Conservation (phyloP, 2,797 vertebrate genomes). For the Lerista edwardsae region DNA sequence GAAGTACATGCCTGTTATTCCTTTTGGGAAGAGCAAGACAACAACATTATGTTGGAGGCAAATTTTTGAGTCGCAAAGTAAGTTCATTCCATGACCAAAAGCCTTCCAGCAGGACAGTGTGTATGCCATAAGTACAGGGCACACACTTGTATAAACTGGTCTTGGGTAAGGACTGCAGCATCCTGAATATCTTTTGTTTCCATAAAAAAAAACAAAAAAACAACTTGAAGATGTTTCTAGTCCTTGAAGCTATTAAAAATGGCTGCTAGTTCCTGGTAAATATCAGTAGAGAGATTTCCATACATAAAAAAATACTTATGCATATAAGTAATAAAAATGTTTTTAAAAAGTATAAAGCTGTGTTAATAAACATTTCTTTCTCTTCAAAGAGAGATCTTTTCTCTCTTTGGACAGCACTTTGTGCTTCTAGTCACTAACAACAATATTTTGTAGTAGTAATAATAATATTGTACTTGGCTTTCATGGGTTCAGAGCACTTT, state of each 20-base stretch:
- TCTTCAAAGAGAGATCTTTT: too few relatives aligned
- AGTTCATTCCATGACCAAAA: not conserved
- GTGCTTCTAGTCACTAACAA: not conserved
- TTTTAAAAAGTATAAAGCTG: too few relatives aligned
- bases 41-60: not conserved
- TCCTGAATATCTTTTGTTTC: not conserved
- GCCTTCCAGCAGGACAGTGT: too few relatives aligned
- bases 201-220: not conserved
- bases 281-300: not conserved
- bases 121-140: too few relatives aligned
- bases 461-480: too few relatives aligned
- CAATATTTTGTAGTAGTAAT: too few relatives aligned
- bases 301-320: not conserved
- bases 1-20: conserved; percentile 35
- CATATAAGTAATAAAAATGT: too few relatives aligned
- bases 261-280: not conserved
- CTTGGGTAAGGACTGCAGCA: not conserved
- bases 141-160: too few relatives aligned
- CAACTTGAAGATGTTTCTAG: not conserved
- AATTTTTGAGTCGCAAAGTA: not conserved
- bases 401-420: not conserved
- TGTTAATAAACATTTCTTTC: too few relatives aligned
- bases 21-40: conserved; percentile 25
- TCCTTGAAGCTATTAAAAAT: not conserved
- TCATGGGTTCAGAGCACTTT: too few relatives aligned